Percentiles rank a stretch among this genome's conserved stretches.
Conservation (phyloP, 64 coral and sea anemone species). For the Stylophora pistillata region DNA sequence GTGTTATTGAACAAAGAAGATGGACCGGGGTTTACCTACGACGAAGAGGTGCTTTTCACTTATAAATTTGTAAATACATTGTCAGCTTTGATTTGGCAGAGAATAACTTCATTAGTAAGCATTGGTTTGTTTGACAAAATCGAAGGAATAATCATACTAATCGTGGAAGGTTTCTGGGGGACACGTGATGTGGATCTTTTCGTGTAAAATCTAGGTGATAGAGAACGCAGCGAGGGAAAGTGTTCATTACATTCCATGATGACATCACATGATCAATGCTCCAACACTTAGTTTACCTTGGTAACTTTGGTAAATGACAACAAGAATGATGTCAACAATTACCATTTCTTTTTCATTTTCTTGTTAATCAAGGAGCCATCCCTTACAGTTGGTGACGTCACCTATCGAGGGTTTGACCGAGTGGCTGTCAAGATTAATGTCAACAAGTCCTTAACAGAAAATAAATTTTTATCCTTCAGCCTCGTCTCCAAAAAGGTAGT, state of each 20-base stretch:
- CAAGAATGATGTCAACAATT: not conserved
- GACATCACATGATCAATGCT: too few relatives aligned
- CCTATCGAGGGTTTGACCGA: constrained; percentile 60
- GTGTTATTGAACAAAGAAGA: constrained; percentile 69
- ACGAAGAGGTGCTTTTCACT: constrained; percentile 67
- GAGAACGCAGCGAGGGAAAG: too few relatives aligned
- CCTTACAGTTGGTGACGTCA: constrained; percentile 44
- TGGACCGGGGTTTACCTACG: constrained; percentile 51
- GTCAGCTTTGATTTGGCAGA: not conserved
- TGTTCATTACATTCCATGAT: too few relatives aligned
- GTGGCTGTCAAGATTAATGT: constrained; percentile 56
- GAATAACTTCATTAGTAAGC: not conserved
- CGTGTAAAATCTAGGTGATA: too few relatives aligned
- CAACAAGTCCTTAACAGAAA: constrained; percentile 38
- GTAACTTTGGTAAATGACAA: too few relatives aligned
- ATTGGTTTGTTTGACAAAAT: not conserved
- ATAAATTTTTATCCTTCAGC: constrained; percentile 58
- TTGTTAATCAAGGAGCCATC: constrained; percentile 50
- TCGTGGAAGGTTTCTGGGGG: not conserved
- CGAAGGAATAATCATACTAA: not conserved
- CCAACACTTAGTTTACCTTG: too few relatives aligned
- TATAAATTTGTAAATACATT: not conserved
- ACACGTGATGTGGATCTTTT: too few relatives aligned
- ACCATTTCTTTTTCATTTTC: not conserved
- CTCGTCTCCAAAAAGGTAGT: constrained; percentile 52